Conservation (phyloP, 2,888 invertebrate species). For the Drosophila meridionalis region DNA sequence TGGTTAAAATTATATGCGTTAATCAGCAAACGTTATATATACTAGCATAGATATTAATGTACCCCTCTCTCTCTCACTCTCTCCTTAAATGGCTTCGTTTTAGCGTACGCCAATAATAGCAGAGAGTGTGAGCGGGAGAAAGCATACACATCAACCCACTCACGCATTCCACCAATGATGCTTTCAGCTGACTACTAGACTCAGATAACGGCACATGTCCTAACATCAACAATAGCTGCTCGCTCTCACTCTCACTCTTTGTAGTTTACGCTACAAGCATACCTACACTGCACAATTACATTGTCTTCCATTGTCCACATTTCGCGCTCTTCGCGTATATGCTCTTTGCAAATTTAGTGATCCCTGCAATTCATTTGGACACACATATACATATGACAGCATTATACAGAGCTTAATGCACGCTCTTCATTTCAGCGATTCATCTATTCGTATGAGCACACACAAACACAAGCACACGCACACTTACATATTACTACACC, state of each 20-base stretch:
- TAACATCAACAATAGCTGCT: background rate
- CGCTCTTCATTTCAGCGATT: constrained; percentile 6
- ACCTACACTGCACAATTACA: background rate
- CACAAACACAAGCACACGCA: background rate
- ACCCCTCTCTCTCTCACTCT: background rate
- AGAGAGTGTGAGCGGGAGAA: too few relatives aligned
- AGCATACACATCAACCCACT: background rate
- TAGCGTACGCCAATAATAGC: background rate
- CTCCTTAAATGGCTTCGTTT: background rate
- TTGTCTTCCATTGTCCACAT: constrained; percentile 12
- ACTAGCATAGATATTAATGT: background rate
- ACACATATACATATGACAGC: background rate
- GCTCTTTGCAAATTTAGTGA: constrained; percentile 7
- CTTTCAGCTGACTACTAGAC: background rate
- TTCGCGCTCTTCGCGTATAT: constrained; percentile 20
- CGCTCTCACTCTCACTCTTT: background rate
- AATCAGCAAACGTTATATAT: constrained; percentile 33
- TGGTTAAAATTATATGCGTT: constrained; percentile 64
- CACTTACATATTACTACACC: background rate
- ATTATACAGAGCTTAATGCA: constrained; percentile 4
- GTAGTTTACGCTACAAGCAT: background rate
- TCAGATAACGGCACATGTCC: background rate
- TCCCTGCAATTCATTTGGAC: constrained; percentile 11
- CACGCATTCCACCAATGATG: background rate
- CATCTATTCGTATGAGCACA: constrained; percentile 1